Conservation (phyloP, 2,888 invertebrate species). For the Volucella inflata region DNA sequence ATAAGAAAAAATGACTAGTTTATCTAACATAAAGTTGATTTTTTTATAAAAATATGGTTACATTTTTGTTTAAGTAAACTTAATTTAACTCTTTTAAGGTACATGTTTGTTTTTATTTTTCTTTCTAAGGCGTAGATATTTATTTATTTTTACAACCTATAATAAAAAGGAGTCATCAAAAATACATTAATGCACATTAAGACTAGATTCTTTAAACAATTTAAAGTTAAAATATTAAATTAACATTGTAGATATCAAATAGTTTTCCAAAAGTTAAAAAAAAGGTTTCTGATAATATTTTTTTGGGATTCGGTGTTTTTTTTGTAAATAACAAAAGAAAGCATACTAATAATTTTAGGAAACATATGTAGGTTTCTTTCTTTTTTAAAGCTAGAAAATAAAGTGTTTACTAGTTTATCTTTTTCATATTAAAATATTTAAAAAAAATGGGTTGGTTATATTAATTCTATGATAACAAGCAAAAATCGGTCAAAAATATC, state of each 20-base stretch:
- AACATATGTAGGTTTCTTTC: no score
- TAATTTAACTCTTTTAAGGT: slow-evolving; percentile 59
- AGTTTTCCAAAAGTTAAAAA: slow-evolving; percentile 47
- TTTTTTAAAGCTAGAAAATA: no score
- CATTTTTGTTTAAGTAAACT: slow-evolving; percentile 3
- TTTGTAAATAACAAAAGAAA: no score
- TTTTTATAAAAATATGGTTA: slow-evolving; percentile 24
- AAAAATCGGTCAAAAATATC: no score
- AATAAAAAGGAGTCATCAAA: slow-evolving; percentile 41
- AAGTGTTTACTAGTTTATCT: no score
- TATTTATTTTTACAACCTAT: slow-evolving; percentile 40
- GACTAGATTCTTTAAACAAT: slow-evolving; percentile 21
- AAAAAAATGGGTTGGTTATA: no score
- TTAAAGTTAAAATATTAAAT: slow-evolving; percentile 32
- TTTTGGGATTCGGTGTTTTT: no score
- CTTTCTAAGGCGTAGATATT: slow-evolving; percentile 50
- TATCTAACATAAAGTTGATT: slow-evolving; percentile 52
- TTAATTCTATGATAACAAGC: no score
- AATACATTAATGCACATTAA: slow-evolving; percentile 16
- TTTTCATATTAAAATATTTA: no score
- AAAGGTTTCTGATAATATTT: background rate
- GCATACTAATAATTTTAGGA: no score
- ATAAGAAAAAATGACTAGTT: slow-evolving; percentile 67
- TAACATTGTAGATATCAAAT: background rate
- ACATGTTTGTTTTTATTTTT: slow-evolving; percentile 55